A percentile compares a stretch with the other conserved stretches of the same genome.
phyloP scores from a whole-genome alignment of 2,113 vertebrate species.

The Taurulus bubalis region DNA sequence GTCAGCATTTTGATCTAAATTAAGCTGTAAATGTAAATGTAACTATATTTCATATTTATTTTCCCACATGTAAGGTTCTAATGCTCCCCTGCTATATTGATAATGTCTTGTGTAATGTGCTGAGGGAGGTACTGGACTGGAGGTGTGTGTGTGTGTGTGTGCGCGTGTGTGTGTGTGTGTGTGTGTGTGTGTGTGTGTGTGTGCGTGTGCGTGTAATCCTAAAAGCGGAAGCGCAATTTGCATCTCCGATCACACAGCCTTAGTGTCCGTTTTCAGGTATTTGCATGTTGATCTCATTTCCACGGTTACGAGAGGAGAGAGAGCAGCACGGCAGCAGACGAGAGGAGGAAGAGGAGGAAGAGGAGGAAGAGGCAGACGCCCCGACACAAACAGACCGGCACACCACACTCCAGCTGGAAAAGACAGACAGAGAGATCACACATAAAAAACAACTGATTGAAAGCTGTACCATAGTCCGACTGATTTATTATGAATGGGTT shows the following conservation, averaged over 20 bases:
- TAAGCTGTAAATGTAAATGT: too few relatives aligned
- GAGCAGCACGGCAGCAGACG: conserved; percentile 44
- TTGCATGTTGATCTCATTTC: conserved; percentile 78
- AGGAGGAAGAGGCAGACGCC: conserved; percentile 37
- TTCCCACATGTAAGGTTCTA: background rate
- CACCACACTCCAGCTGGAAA: conserved; percentile 24
- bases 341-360: conserved; percentile 3
- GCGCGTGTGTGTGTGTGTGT: conserved; percentile 33
- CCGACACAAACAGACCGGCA: conserved; percentile 37
- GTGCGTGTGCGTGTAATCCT: conserved; percentile 60
- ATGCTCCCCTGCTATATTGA: background rate
- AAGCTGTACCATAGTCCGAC: background rate
- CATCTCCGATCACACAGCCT: conserved; percentile 66
- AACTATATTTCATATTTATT: background rate
- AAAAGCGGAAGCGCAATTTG: conserved; percentile 70
- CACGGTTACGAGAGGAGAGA: conserved; percentile 70
- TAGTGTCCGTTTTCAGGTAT: conserved; percentile 65
- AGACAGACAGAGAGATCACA: conserved; percentile 21
- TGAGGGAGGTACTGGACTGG: background rate
- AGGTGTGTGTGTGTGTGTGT: conserved; percentile 34
- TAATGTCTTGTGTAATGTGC: background rate
- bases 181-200: conserved; percentile 28
- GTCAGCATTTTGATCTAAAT: background rate
- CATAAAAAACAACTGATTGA: background rate
- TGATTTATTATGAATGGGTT: conserved; percentile 12